Evolutionary conservation across 2,888 invertebrate species (phyloP).

Genomic region (Euzophera pinguis): DNA sequence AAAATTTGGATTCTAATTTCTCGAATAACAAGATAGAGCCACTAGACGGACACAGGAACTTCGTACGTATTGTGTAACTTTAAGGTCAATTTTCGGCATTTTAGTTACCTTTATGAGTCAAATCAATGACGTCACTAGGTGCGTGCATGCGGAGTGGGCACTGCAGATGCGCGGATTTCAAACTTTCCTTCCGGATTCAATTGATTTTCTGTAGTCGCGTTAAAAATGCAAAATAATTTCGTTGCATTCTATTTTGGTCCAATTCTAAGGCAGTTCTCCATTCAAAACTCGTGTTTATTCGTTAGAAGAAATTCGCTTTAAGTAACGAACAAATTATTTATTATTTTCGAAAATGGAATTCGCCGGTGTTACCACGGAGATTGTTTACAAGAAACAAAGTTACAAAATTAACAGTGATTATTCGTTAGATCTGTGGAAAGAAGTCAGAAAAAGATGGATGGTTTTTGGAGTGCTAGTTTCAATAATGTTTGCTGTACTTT

Average conservation of each 20-base stretch:
- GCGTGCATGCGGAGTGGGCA: conserved; percentile 26
- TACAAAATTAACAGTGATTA: conserved; percentile 32
- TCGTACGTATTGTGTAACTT: too few relatives aligned
- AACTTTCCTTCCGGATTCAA: conserved; percentile 27
- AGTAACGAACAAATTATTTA: background rate
- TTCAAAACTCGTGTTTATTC: background rate
- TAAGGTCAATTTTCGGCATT: too few relatives aligned
- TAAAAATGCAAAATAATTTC: conserved; percentile 20
- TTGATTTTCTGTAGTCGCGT: conserved; percentile 28
- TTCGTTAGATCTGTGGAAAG: conserved; percentile 45
- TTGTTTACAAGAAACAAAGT: conserved; percentile 23
- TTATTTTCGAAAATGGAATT: conserved; percentile 15
- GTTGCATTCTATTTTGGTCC: background rate
- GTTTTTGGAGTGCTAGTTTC: conserved; percentile 50
- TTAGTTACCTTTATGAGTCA: too few relatives aligned
- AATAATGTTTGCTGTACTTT: conserved; percentile 50
- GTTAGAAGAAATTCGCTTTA: background rate
- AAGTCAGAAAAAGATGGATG: conserved; percentile 51
- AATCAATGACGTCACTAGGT: conserved; percentile 21
- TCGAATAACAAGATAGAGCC: too few relatives aligned
- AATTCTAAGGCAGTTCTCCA: background rate
- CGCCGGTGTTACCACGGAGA: conserved; percentile 20
- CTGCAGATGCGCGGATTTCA: conserved; percentile 54
- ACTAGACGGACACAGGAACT: too few relatives aligned
- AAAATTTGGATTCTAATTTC: too few relatives aligned